Evolutionary conservation across 2,888 invertebrate genomes (phyloP).

Genomic region (Dynastes grantii): DNA sequence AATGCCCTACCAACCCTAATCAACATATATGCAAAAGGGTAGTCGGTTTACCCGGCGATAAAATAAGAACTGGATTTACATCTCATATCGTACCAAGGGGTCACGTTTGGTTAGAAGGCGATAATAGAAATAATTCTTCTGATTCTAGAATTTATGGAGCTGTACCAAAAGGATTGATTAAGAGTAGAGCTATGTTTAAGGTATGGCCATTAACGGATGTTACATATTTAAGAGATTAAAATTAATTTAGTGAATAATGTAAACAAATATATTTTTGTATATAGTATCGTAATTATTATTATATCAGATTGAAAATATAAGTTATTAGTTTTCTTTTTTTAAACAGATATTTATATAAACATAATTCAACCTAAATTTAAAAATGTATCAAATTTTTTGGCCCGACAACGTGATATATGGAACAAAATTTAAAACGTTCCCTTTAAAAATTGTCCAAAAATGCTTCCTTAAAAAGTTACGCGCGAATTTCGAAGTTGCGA

Average conservation of each 20-base stretch:
- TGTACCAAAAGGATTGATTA: conserved; percentile 88
- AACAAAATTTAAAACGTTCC: too few relatives aligned
- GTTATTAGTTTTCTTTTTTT: too few relatives aligned
- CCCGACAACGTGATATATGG: too few relatives aligned
- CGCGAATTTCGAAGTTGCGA: too few relatives aligned
- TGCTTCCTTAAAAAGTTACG: too few relatives aligned
- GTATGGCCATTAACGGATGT: conserved; percentile 80
- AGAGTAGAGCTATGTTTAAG: conserved; percentile 86
- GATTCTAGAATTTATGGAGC: conserved; percentile 93
- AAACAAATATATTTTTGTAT: background rate
- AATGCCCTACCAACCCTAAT: conserved; percentile 85
- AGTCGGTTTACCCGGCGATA: conserved; percentile 84
- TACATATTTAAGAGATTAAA: conserved; percentile 60
- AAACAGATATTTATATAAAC: too few relatives aligned
- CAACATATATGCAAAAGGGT: conserved; percentile 91
- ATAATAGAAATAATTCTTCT: conserved; percentile 87
- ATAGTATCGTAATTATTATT: conserved; percentile 4
- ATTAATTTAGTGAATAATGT: background rate
- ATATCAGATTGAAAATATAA: background rate
- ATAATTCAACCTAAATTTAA: too few relatives aligned
- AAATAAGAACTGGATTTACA: conserved; percentile 70
- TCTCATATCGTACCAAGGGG: conserved; percentile 82
- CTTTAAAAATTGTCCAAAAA: too few relatives aligned
- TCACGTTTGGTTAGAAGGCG: conserved; percentile 94
- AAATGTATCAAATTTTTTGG: too few relatives aligned